Base-by-base conservation (phyloP, 2,113 vertebrate species). In the Bolborhynchus lineola region DNA sequence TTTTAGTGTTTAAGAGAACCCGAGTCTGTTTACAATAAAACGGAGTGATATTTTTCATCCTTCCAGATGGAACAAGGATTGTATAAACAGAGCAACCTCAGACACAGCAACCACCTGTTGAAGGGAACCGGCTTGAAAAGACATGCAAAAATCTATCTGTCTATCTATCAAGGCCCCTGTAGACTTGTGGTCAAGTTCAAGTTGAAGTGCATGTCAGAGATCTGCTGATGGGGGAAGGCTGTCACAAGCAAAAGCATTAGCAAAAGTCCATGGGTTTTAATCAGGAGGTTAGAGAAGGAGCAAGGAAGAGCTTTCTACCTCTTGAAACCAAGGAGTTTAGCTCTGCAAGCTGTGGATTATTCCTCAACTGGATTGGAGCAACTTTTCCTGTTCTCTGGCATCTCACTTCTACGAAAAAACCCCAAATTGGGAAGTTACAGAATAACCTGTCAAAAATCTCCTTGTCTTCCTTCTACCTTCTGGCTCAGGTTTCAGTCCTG, bases 61-160 rank as follows among this genome's bases (percentile, higher is more conserved):
- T 97, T 98, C 98, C 98, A 98, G 98, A 98, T 98, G 97, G 98
- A 99, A 98, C 98, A 98, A 97, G 98, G 98, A 97, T 98, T 98
- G 94, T 96, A 94, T 99, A 98, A 98, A 98, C 98, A 99, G 96
- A 98, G 98, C 97, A 98, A 95, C 97, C 98, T 97, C 93, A 97
- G 98, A 98, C 98, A 98, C 98, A 98, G 98, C 98, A 97, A 99
- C 99, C 99, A 99, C 99, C 98, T 99, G 99, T 90, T 97, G 97
- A 94, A 94, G 95, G 95, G 96, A 95, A 90, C 64, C 4, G 70
- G 91, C 88, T 84, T 78, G 89, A 57, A 53, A 91, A 93, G 97
- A 92, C 88, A 89, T 3, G 49, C 67, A 75, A 82, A 77, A 77
- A 79, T 7, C 72, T 53, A 41, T 72, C 44, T 28, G 77, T 55